Evolutionary conservation across 2,888 invertebrate species (phyloP).

Genomic region (Portevinia maculata): DNA sequence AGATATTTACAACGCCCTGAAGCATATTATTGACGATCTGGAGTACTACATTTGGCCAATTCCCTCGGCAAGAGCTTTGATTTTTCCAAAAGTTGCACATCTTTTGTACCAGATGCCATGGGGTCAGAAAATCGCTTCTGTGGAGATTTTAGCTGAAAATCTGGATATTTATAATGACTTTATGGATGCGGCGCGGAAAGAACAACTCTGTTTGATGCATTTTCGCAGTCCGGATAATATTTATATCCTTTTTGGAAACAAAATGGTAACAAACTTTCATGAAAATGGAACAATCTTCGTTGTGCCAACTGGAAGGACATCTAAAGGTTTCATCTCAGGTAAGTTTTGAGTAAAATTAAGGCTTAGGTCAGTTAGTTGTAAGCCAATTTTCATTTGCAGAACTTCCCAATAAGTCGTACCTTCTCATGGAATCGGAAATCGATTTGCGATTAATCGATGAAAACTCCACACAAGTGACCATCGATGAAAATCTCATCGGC

Average conservation of each 20-base stretch:
- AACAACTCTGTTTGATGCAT: slow-evolving; percentile 82
- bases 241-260: slow-evolving; percentile 81
- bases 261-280: slow-evolving; percentile 79
- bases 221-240: slow-evolving; percentile 81
- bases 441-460: slow-evolving; percentile 79
- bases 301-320: slow-evolving; percentile 80
- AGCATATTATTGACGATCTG: slow-evolving; percentile 79
- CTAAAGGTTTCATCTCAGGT: slow-evolving; percentile 79
- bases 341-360: slow-evolving; percentile 19
- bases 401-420: slow-evolving; percentile 80
- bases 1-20: slow-evolving; percentile 79
- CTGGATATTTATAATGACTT: slow-evolving; percentile 81
- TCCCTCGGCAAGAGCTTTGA: slow-evolving; percentile 77
- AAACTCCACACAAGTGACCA: slow-evolving; percentile 77
- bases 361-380: no score
- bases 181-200: slow-evolving; percentile 80
- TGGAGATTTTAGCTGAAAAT: slow-evolving; percentile 81
- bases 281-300: slow-evolving; percentile 81
- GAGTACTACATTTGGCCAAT: slow-evolving; percentile 82
- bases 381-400: slow-evolving; percentile 76
- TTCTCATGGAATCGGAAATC: slow-evolving; percentile 81
- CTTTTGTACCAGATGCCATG: slow-evolving; percentile 82
- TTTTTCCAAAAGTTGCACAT: slow-evolving; percentile 81
- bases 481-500: slow-evolving; percentile 79
- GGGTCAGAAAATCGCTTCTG: slow-evolving; percentile 81